These are phyloP conservation scores for Lagocephalus sceleratus DNA, from an alignment of 2,797 vertebrate species.

Conservation along the genomic window DNA sequence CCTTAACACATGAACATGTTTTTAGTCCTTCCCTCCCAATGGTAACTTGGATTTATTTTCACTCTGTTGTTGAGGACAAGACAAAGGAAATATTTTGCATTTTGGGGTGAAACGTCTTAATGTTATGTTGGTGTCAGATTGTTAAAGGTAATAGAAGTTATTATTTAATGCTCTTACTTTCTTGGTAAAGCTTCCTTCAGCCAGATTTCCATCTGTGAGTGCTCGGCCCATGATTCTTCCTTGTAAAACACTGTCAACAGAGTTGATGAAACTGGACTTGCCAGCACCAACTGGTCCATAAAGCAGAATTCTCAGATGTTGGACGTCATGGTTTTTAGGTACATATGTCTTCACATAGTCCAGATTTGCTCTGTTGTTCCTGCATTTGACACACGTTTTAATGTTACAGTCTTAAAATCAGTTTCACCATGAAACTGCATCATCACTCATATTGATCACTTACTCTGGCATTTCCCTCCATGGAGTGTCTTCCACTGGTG, in stretches of 20 bases:
- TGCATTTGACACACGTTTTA: too few species aligned
- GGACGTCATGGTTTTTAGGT: neutral
- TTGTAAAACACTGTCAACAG: slow-evolving; percentile 55
- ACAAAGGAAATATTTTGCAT: too few species aligned
- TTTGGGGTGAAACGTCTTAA: too few species aligned
- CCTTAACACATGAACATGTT: too few species aligned
- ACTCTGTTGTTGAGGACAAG: too few species aligned
- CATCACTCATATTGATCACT: slow-evolving; percentile 6
- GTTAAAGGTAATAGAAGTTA: neutral
- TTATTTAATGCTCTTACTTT: slow-evolving; percentile 1
- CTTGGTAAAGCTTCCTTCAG: neutral
- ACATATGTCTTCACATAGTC: slow-evolving; percentile 16
- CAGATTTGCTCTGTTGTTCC: neutral
- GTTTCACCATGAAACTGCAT: too few species aligned
- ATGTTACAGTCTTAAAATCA: too few species aligned
- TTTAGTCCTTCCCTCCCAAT: too few species aligned
- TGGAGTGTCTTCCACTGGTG: too few species aligned
- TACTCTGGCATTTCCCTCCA: slow-evolving; percentile 26
- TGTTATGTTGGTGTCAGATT: neutral
- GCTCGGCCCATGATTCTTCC: neutral
- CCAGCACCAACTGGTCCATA: slow-evolving; percentile 67
- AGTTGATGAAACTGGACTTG: slow-evolving; percentile 78
- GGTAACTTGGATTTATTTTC: too few species aligned
- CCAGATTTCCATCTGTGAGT: rapidly evolving
- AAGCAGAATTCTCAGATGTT: slow-evolving; percentile 64